phyloP scores from a whole-genome alignment of 2,797 vertebrate genomes.

The Orestias chungarensis region DNA sequence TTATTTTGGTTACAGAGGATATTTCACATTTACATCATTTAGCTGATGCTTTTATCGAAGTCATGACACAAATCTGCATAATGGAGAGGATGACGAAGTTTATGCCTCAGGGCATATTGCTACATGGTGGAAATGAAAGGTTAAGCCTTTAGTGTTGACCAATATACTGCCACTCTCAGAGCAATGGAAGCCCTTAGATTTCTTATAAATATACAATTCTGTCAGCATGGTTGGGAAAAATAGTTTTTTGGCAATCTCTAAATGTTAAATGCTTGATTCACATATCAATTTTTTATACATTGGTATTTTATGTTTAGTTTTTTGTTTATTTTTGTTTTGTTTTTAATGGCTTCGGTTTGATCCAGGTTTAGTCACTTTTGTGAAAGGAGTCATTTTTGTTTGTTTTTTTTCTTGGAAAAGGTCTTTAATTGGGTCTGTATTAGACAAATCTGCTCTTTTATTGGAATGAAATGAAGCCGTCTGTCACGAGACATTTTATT shows the following conservation, averaged over 20 bases:
- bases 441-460: too few species aligned
- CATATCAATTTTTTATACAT: background rate
- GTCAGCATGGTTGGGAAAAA: background rate
- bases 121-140: background rate
- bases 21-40: background rate
- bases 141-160: slow-evolving; percentile 1
- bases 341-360: too few species aligned
- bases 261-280: background rate
- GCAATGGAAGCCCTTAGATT: background rate
- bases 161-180: background rate
- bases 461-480: too few species aligned
- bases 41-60: background rate
- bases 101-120: background rate
- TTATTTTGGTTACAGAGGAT: background rate
- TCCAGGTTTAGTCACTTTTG: too few species aligned
- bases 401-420: too few species aligned
- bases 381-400: too few species aligned
- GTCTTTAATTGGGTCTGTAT: too few species aligned
- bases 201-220: background rate
- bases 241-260: background rate
- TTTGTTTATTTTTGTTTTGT: too few species aligned
- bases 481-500: too few species aligned
- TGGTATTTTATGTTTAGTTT: too few species aligned
- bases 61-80: slow-evolving; percentile 4
- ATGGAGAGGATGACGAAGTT: background rate